Evolutionary conservation across 1,140 invertebrate species (phyloP), one percentile per base, ranked within the genome.

Genomic region (Galendromus occidentalis): DNA sequence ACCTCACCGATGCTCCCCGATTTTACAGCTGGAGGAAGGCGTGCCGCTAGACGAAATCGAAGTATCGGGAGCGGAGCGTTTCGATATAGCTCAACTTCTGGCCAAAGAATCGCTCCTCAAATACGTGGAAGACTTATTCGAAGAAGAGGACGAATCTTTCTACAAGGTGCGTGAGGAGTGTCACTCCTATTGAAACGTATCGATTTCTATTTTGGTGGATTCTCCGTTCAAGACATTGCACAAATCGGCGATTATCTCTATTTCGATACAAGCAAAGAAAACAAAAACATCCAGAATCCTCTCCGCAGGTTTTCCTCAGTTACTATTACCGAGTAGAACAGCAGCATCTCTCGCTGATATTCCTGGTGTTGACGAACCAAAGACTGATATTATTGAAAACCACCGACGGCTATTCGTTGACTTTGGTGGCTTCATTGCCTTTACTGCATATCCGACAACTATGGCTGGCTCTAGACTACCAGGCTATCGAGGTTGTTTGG

Each of bases 271-370:
- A n/a, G n/a, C n/a, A n/a, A n/a, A n/a, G n/a, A n/a, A n/a, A n/a
- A n/a, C n/a, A n/a, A n/a, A n/a, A n/a, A n/a, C n/a, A n/a, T n/a
- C n/a, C n/a, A n/a, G n/a, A n/a, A n/a, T n/a, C n/a, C n/a, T n/a
- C n/a, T n/a, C n/a, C n/a, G n/a, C 14, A 59, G 51, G 51, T 59
- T 14, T 59, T 59, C 25, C 33, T 59, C 25, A 20, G 51, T 59
- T 59, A 59, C 51, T 59, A 59, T 33, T 59, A 59, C 22, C 51
- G 51, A 14, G 51, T 59, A 4, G 51, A 59, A 33, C 51, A 59
- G 22, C 51, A 59, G 22, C 51, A 59, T 25, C 33, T 59, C 17
- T 59, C 51, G 14, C 14, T 59, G 51, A 59, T 59, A 20, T 59
- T 59, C 33, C 51, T 59, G 14, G 51, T 59, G 17, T 33, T 59